phyloP scores from a whole-genome alignment of 2,113 vertebrate species.

The Crotalus viridis region DNA sequence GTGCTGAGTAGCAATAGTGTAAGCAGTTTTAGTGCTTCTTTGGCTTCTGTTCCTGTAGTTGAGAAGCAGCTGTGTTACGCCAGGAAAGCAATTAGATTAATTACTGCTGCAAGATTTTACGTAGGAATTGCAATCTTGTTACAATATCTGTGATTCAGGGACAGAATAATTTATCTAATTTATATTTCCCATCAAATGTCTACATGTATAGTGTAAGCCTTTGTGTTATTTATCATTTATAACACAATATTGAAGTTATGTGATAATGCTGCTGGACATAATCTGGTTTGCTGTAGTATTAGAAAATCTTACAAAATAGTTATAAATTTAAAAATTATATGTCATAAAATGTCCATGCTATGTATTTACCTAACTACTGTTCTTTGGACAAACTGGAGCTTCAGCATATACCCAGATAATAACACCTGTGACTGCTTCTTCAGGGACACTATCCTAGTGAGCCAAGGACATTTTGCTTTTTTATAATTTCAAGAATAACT shows the following conservation, averaged over 20 bases:
- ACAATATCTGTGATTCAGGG: not conserved
- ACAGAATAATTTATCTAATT: not conserved
- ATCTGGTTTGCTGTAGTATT: fast-evolving
- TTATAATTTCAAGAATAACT: not conserved
- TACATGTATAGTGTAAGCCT: not conserved
- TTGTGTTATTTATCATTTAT: not conserved
- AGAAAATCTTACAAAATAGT: not conserved
- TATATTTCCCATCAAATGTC: not conserved
- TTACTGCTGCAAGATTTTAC: slow-evolving; percentile 19
- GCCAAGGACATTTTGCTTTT: slow-evolving; percentile 31
- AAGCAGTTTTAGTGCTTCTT: not conserved
- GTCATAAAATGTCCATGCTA: not conserved
- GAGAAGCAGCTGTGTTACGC: not conserved
- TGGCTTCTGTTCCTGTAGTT: not conserved
- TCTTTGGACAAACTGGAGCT: not conserved
- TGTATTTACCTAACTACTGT: not conserved
- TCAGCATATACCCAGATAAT: not conserved
- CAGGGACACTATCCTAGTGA: not conserved
- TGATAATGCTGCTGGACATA: not conserved
- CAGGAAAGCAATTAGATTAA: not conserved
- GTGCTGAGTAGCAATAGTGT: fast-evolving
- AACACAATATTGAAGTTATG: too few species aligned
- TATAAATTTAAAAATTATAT: not conserved
- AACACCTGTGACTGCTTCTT: not conserved
- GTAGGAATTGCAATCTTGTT: not conserved